Base-by-base conservation (phyloP, 2,113 vertebrate species). In the Brachyhypopomus occidentalis region DNA sequence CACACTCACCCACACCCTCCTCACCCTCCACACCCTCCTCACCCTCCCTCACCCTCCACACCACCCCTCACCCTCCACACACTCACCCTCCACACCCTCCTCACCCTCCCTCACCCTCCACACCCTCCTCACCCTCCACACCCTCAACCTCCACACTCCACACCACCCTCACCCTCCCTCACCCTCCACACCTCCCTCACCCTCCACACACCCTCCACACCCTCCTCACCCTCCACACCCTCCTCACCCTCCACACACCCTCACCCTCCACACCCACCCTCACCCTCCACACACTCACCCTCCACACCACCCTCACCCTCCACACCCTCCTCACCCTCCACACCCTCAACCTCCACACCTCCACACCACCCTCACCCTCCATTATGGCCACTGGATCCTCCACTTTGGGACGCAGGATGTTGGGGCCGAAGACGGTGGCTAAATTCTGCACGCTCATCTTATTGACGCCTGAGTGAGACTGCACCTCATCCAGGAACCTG, bases 391-490 rank as follows among this genome's bases (percentile, higher is more conserved):
- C 92, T 36, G 97, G 97, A 88, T 99, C 97, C 91, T 99, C 96
- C 22, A 99, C 87, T 91, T 97, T 98, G 62, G 97, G 96, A 52
- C 98, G 94, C 81, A 99, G 87, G 75, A 99, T 99, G 72, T 98
- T 99, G 30, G 98, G 97, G 34, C 97, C 97, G 86, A 99, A 99
- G 36, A 98, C 97, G 0, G 97, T 98, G 19, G 96, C 98, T 87
- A 99, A 88, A 86, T 99, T 99, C 89, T 98, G 98, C 25, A 96
- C 96, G 0, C 96, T 98, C 97, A 99, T 99, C 93, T 99, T 99
- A 90, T 99, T 99, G 71, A 98, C 86, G n/a, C 96, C 95, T 9
- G 97, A 96, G 82, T 97, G 95, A 0, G 97, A 98, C 85, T 99
- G 98, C 34, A 99, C 98, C 93, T 99, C 98, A 93, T 99, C 96